Evolutionary conservation across 2,888 invertebrate genomes (phyloP), one percentile per base, ranked within the genome.

Genomic region (Nomada lathburiana): DNA sequence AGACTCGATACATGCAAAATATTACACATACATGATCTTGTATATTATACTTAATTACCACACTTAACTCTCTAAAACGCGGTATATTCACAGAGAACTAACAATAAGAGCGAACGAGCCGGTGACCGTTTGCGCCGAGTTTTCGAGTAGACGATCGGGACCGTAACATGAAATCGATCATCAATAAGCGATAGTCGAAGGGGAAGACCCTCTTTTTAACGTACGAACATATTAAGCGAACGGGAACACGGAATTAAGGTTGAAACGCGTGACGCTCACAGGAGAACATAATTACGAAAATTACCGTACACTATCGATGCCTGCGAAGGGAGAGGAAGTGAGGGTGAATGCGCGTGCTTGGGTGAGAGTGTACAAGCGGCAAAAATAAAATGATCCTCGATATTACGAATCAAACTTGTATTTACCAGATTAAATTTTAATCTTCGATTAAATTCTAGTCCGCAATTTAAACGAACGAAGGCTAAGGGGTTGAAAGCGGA

Each of bases 391-490:
- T 88, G 87, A 90, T 89, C 90, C 89, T 92, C 90, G 91, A 91
- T 90, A 90, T 90, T 92, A 91, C 88, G 90, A 93, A 93, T 92
- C 92, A 93, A 93, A 93, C 90, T 93, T 92, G 92, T 92, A 92
- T 92, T 92, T 92, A 93, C 89, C 91, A 91, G 91, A 92, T 91
- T 92, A 92, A 92, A 91, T 92, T 93, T 92, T 93, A 92, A 92
- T 92, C 91, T 92, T 89, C 88, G 89, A 92, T 93, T 92, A 93
- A 93, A 92, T 93, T 93, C 92, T 93, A 93, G 93, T 93, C 93
- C 90, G 90, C 92, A 91, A 88, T 92, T 90, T 76, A 71, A 76
- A 78, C 72, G 76, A 79, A 80, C 72, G 81, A 73, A 60, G 57
- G 76, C 74, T 44, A 75, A 62, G 70, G 50, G 65, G 63, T 68